phyloP scores from a whole-genome alignment of 2,113 vertebrate genomes.

The Hirundichthys speculiger region DNA sequence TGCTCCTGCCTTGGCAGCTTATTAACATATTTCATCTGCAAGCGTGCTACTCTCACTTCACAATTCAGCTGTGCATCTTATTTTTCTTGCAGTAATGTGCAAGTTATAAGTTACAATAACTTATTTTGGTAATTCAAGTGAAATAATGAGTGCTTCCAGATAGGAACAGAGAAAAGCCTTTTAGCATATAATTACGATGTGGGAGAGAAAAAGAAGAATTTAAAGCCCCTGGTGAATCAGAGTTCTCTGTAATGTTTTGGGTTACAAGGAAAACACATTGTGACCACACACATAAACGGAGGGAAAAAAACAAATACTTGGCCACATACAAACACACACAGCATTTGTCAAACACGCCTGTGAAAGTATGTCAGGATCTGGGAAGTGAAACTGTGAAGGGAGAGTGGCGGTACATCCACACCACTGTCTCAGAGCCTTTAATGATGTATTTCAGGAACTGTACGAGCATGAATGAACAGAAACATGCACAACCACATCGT shows the following conservation, averaged over 20 bases:
- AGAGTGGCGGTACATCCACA: background rate
- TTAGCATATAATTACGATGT: slow-evolving; percentile 46
- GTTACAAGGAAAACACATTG: slow-evolving; percentile 24
- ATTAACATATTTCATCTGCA: slow-evolving; percentile 81
- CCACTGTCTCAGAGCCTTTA: slow-evolving; percentile 12
- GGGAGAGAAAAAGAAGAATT: background rate
- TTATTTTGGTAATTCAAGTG: slow-evolving; percentile 44
- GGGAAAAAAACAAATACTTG: slow-evolving; percentile 39
- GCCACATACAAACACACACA: slow-evolving; percentile 34
- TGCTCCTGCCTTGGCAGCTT: slow-evolving; percentile 68
- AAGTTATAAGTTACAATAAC: slow-evolving; percentile 56
- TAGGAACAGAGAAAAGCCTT: slow-evolving; percentile 27
- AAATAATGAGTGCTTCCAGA: slow-evolving; percentile 51
- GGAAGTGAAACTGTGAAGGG: background rate
- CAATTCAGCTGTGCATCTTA: slow-evolving; percentile 46
- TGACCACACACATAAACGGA: slow-evolving; percentile 41
- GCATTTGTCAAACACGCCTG: slow-evolving; percentile 25
- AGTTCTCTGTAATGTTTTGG: slow-evolving; percentile 38
- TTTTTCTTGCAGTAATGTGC: slow-evolving; percentile 35
- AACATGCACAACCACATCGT: slow-evolving; percentile 27
- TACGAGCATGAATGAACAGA: slow-evolving; percentile 25
- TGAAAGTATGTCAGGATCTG: slow-evolving; percentile 22
- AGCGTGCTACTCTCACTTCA: slow-evolving; percentile 27
- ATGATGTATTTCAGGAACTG: background rate
- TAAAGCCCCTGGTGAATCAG: background rate